Conservation (phyloP, 2,797 vertebrate genomes). For the Enteromius thamalakanensis region DNA sequence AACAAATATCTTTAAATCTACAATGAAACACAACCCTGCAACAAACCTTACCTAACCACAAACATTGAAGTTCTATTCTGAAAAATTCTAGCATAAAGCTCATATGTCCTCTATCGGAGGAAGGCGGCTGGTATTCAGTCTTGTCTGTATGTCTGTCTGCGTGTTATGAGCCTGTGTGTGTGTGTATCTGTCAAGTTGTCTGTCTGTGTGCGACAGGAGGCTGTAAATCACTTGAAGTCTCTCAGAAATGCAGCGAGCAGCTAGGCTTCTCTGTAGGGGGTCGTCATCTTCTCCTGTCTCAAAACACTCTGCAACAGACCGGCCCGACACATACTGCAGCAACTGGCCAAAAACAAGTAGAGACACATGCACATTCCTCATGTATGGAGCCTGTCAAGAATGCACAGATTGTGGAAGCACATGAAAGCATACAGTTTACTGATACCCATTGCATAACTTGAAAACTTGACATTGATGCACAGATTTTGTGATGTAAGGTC, state of each 20-base stretch:
- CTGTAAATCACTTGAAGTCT: constrained; percentile 59
- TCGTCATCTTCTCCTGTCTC: constrained; percentile 51
- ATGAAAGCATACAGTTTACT: constrained; percentile 16
- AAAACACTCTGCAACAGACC: constrained; percentile 47
- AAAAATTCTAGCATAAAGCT: background rate
- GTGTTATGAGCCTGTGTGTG: constrained; percentile 11
- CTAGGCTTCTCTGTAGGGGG: constrained; percentile 57
- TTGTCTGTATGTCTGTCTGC: constrained; percentile 1
- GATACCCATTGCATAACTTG: background rate
- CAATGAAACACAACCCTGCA: background rate
- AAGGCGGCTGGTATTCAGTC: background rate
- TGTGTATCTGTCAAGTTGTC: constrained; percentile 44
- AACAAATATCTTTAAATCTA: background rate
- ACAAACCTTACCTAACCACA: background rate
- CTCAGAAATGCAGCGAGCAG: constrained; percentile 56
- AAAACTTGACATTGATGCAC: background rate
- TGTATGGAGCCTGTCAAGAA: constrained; percentile 46
- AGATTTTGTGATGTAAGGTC: background rate
- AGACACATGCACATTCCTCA: constrained; percentile 40
- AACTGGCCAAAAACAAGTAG: constrained; percentile 38
- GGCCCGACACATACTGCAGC: constrained; percentile 37
- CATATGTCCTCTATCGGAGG: background rate
- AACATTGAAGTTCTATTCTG: background rate
- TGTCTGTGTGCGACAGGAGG: constrained; percentile 51
- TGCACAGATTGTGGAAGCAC: constrained; percentile 28